Evolutionary conservation across 2,113 vertebrate genomes (phyloP).

Genomic region (Oncorhynchus nerka): DNA sequence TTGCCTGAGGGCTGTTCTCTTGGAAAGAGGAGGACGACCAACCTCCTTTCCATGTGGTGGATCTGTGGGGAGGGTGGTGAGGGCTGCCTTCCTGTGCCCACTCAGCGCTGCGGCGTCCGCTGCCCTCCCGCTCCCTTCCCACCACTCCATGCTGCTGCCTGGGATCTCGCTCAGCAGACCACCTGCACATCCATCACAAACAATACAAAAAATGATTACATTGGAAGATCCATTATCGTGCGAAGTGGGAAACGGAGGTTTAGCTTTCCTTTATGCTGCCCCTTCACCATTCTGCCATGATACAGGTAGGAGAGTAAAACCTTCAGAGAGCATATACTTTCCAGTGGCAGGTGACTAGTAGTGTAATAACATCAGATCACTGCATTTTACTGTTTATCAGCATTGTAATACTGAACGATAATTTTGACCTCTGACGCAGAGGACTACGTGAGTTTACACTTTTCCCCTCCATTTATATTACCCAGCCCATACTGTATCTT

Average conservation of each 20-base stretch:
- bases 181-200: conserved; percentile 88
- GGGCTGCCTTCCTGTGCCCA: conserved; percentile 68
- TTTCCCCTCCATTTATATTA: conserved; percentile 74
- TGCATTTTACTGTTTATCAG: conserved; percentile 35
- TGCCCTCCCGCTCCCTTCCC: conserved; percentile 76
- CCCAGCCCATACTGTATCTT: conserved; percentile 78
- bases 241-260: conserved; percentile 54
- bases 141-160: conserved; percentile 78
- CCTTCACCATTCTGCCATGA: conserved; percentile 54
- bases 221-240: conserved; percentile 77
- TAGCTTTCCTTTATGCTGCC: conserved; percentile 55
- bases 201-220: conserved; percentile 91
- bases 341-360: conserved; percentile 51
- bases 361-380: conserved; percentile 47
- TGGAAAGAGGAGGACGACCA: conserved; percentile 65
- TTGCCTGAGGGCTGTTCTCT: conserved; percentile 60
- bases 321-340: conserved; percentile 53
- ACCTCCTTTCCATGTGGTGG: conserved; percentile 81
- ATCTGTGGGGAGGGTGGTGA: conserved; percentile 68
- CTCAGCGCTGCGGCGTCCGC: conserved; percentile 77
- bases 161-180: conserved; percentile 89
- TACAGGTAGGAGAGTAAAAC: conserved; percentile 45
- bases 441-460: conserved; percentile 46
- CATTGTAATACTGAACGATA: conserved; percentile 30
- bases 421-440: conserved; percentile 50